A percentile compares a stretch with the other conserved stretches of the same genome.
These are phyloP conservation scores for Trachelus tabidus DNA, from an alignment of 2,888 invertebrate genomes.

Conservation along the genomic window DNA sequence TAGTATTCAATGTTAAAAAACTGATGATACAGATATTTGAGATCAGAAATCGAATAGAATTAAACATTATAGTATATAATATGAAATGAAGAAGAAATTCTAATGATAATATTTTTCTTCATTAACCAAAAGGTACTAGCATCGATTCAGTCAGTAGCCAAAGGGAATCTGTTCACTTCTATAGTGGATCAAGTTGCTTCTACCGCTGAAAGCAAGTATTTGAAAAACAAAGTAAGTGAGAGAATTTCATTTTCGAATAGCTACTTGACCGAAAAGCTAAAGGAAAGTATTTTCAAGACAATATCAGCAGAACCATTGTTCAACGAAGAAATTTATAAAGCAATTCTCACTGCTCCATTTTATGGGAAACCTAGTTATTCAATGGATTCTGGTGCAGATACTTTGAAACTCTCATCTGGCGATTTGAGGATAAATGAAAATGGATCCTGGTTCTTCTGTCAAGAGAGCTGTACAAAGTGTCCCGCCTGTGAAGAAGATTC, in stretches of 20 bases:
- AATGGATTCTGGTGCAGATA: neutral
- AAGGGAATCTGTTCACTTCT: neutral
- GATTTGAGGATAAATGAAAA: conserved; percentile 1
- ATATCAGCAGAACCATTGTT: neutral
- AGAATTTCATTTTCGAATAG: neutral
- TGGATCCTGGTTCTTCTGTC: neutral
- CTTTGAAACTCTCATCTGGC: neutral
- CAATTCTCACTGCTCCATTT: conserved; percentile 5
- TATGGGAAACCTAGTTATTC: neutral
- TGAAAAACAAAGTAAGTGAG: neutral
- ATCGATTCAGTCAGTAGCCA: neutral
- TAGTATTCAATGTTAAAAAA: neutral
- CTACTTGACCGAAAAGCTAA: neutral
- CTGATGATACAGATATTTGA: neutral
- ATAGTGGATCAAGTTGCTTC: neutral
- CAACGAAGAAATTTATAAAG: conserved; percentile 5
- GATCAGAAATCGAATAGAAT: neutral
- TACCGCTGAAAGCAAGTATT: neutral
- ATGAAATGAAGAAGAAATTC: neutral
- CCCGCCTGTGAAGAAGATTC: neutral
- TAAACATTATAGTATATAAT: neutral
- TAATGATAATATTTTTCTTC: neutral
- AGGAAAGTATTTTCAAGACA: conserved; percentile 6
- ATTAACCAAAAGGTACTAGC: neutral
- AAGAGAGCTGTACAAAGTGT: neutral